phyloP scores from a whole-genome alignment of 1,140 invertebrate species.

The Brachionus paranguensis region DNA sequence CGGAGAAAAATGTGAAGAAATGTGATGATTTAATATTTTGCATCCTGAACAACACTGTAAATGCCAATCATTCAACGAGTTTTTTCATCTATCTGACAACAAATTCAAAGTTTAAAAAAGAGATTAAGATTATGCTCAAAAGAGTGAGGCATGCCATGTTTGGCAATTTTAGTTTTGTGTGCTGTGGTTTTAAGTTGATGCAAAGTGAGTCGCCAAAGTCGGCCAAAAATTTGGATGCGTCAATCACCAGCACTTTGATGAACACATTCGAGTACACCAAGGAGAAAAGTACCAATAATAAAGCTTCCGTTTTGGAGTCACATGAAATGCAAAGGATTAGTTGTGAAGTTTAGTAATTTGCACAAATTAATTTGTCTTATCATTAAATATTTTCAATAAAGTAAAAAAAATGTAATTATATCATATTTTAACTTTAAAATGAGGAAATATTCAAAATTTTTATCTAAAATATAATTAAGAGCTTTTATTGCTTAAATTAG shows the following conservation, averaged over 20 bases:
- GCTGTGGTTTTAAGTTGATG: neutral
- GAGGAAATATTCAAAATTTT: too few relatives aligned
- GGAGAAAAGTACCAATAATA: neutral
- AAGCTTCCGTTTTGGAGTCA: neutral
- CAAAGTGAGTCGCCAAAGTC: neutral
- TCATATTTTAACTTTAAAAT: neutral
- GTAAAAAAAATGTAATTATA: neutral
- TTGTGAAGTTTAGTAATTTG: neutral
- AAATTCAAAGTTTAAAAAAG: conserved; percentile 39
- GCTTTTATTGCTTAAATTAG: too few relatives aligned
- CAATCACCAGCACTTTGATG: neutral
- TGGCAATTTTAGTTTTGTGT: conserved; percentile 9
- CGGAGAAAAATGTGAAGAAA: neutral
- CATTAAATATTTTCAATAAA: too few relatives aligned
- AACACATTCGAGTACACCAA: neutral
- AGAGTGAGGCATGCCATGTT: neutral
- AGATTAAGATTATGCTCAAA: neutral
- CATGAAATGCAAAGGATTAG: neutral
- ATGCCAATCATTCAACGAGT: conserved; percentile 37
- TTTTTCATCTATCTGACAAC: conserved; percentile 39
- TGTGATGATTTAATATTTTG: conserved; percentile 38
- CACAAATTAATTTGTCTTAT: too few relatives aligned
- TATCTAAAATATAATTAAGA: too few relatives aligned
- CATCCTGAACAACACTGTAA: conserved; percentile 24
- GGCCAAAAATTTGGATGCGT: neutral